A percentile compares a stretch with the other conserved stretches of the same genome.
These are phyloP conservation scores for Haplochromis burtoni DNA, from an alignment of 2,113 vertebrate species.

Conservation along the genomic window DNA sequence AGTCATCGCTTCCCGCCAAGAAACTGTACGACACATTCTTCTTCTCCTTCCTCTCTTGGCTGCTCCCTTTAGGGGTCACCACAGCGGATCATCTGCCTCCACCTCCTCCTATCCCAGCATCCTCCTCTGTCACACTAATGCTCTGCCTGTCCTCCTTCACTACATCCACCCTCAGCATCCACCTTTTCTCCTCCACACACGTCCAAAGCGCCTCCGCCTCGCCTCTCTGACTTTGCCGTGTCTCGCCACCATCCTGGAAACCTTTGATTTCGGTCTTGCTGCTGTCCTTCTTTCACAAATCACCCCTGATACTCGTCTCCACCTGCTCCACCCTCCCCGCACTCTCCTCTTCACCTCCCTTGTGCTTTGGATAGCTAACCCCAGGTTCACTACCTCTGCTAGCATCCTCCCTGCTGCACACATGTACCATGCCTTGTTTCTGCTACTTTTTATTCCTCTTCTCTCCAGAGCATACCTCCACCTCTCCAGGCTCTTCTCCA, in stretches of 20 bases:
- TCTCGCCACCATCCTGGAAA: background rate
- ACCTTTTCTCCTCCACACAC: background rate
- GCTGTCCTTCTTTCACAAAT: background rate
- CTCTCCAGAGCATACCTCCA: background rate
- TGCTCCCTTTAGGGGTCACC: background rate
- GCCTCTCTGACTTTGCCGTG: background rate
- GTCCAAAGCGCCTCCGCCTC: background rate
- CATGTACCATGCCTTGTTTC: background rate
- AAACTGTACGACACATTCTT: background rate
- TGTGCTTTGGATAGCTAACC: background rate
- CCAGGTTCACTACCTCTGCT: background rate
- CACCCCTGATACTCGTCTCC: background rate
- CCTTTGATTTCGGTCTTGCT: background rate
- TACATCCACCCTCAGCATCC: background rate
- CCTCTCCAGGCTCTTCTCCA: background rate
- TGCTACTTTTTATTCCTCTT: background rate
- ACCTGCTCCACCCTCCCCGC: background rate
- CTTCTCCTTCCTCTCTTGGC: background rate
- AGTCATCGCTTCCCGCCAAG: background rate
- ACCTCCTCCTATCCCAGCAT: background rate
- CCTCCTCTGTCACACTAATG: background rate
- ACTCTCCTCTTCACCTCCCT: background rate
- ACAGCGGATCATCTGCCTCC: background rate
- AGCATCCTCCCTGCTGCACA: background rate
- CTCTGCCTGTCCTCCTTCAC: background rate